A percentile compares a stretch with the other conserved stretches of the same genome.
Evolutionary conservation across 2,113 vertebrate species (phyloP).

Genomic region (Limanda limanda): DNA sequence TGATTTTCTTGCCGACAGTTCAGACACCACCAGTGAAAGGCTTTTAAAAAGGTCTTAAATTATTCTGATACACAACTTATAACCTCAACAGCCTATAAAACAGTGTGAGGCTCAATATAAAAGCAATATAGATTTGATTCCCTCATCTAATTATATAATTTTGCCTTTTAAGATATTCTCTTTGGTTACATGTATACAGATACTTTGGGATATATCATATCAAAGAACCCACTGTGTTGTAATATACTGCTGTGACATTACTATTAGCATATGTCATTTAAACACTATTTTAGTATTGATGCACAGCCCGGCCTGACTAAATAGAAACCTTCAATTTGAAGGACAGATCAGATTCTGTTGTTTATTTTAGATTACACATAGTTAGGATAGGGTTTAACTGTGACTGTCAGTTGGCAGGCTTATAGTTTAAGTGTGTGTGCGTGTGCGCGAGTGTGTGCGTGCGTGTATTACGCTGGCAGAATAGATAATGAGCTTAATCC

Average conservation of each 20-base stretch:
- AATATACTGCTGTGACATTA: not conserved
- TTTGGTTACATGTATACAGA: not conserved
- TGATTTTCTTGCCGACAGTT: conserved; percentile 11
- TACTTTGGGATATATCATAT: not conserved
- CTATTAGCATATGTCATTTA: not conserved
- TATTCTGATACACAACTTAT: not conserved
- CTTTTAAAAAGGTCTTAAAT: not conserved
- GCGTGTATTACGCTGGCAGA: conserved; percentile 47
- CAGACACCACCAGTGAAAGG: not conserved
- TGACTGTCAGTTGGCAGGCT: conserved; percentile 43
- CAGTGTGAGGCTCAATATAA: not conserved
- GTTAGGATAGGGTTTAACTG: conserved; percentile 28
- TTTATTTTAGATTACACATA: conserved; percentile 48
- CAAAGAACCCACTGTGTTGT: not conserved
- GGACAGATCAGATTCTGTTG: conserved; percentile 20
- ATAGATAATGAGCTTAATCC: conserved; percentile 71
- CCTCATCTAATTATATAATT: not conserved
- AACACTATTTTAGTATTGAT: not conserved
- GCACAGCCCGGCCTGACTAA: not conserved
- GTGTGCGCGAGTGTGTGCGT: conserved; percentile 27
- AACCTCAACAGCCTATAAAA: not conserved
- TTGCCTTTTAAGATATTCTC: not conserved
- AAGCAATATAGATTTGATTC: not conserved
- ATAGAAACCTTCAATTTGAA: conserved; percentile 7
- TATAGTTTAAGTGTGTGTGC: conserved; percentile 27